These are phyloP conservation scores for Scomber colias DNA, from an alignment of 2,113 vertebrate species.

Conservation along the genomic window DNA sequence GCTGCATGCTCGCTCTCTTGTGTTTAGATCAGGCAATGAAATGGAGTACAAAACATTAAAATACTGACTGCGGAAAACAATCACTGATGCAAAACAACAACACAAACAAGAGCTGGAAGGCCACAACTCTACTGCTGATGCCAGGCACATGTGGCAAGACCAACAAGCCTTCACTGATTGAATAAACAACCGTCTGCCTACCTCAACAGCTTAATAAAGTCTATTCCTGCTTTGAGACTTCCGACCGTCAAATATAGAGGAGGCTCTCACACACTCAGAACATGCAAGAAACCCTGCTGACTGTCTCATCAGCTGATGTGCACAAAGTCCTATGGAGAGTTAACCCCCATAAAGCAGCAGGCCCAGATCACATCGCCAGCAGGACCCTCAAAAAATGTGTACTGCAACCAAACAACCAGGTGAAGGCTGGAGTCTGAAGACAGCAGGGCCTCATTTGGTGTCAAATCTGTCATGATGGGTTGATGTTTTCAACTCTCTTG, in stretches of 20 bases:
- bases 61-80: neutral
- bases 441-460: too few relatives aligned
- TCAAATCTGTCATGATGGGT: too few relatives aligned
- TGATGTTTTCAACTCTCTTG: too few relatives aligned
- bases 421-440: too few relatives aligned
- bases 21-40: conserved; percentile 5
- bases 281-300: neutral
- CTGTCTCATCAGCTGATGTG: neutral
- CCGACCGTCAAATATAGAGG: neutral
- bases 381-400: neutral
- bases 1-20: neutral
- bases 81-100: neutral
- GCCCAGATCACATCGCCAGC: conserved; percentile 1
- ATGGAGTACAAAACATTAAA: neutral
- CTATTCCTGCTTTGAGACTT: neutral
- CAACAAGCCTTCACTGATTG: neutral
- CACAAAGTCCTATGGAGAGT: neutral
- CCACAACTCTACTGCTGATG: neutral
- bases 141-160: neutral
- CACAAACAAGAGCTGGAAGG: conserved; percentile 7
- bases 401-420: too few relatives aligned
- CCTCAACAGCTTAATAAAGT: neutral
- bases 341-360: neutral
- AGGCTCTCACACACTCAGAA: neutral
- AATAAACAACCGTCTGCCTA: neutral